phyloP scores from a whole-genome alignment of 1,140 invertebrate genomes.

The Megalopta genalis region DNA sequence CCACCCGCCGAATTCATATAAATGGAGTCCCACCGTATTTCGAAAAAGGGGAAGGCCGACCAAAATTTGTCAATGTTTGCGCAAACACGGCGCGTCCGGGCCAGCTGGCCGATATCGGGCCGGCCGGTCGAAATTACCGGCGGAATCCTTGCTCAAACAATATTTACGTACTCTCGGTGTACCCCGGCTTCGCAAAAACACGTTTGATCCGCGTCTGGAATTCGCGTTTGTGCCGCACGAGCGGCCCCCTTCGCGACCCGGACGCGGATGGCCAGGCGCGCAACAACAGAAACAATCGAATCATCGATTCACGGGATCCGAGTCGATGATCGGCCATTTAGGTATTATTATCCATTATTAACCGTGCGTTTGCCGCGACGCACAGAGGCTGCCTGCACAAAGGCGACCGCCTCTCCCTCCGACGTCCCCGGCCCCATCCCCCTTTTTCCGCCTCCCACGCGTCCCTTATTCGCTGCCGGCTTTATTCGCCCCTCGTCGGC shows the following conservation, averaged over 20 bases:
- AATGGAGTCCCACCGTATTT: background rate
- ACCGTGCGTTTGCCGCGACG: background rate
- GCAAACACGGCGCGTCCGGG: background rate
- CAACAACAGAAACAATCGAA: conserved; percentile 67
- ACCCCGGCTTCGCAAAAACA: background rate
- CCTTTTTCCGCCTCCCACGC: conserved; percentile 3
- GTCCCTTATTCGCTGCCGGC: background rate
- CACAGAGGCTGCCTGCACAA: conserved; percentile 6
- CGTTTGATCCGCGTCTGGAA: conserved; percentile 24
- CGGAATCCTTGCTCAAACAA: conserved; percentile 22
- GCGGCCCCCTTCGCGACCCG: conserved; percentile 32
- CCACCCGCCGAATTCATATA: too few relatives aligned
- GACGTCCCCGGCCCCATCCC: too few relatives aligned
- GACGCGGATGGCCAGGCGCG: conserved; percentile 26
- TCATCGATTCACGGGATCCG: conserved; percentile 60
- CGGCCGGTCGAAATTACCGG: background rate
- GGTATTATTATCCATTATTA: conserved; percentile 72
- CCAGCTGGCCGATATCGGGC: too few relatives aligned
- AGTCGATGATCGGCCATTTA: conserved; percentile 68
- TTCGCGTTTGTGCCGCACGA: conserved; percentile 43
- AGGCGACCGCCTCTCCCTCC: background rate
- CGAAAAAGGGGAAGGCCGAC: background rate
- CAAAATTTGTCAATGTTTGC: background rate
- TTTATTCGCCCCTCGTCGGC: conserved; percentile 39
- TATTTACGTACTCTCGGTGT: background rate